Evolutionary conservation across 1,140 invertebrate genomes (phyloP), one percentile per base, ranked within the genome.

Genomic region (Polypedilum pembai): DNA sequence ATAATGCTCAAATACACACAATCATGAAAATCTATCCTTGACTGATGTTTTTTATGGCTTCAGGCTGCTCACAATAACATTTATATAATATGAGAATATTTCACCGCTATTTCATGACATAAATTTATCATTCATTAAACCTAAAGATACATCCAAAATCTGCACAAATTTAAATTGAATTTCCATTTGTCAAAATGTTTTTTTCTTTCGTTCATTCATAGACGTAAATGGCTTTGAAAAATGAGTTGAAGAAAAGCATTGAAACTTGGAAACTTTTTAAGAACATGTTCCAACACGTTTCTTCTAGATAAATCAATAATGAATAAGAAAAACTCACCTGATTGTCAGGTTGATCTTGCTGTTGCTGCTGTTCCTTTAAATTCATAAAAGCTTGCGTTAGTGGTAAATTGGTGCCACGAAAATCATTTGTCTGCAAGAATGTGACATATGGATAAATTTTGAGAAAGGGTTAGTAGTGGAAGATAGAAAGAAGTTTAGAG

Each of bases 351-450:
- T 41, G n/a, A 8, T 74, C 74, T 41, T 74, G 74, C 45, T 63
- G 21, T 40, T 74, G 56, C 8, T 74, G 74, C n/a, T 74, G 74
- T 20, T 74, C 75, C 63, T 75, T 76, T 75, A 75, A 74, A 75
- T 76, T 75, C 24, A 76, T 74, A 10, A 76, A 74, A 17, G 76
- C 76, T 41, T 75, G 76, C 41, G 76, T 76, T 63, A 76, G 73
- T 56, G 76, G 76, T 73, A 76, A 75, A 40, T 56, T 40, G 65
- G 65, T 20, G 20, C 65, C 65, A 20, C 65, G 65, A 69, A 69
- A 69, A 21, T 69, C 65, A 12, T 69, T 69, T 69, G 65, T 21
- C 65, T 69, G 20, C 17, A 69, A 69, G 20, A 56, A 56, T 56
- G 45, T 56, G 45, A 15, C 12, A 12, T 56, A 56, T 56, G 45